phyloP scores from a whole-genome alignment of 2,797 vertebrate species.

The Carduelis carduelis region DNA sequence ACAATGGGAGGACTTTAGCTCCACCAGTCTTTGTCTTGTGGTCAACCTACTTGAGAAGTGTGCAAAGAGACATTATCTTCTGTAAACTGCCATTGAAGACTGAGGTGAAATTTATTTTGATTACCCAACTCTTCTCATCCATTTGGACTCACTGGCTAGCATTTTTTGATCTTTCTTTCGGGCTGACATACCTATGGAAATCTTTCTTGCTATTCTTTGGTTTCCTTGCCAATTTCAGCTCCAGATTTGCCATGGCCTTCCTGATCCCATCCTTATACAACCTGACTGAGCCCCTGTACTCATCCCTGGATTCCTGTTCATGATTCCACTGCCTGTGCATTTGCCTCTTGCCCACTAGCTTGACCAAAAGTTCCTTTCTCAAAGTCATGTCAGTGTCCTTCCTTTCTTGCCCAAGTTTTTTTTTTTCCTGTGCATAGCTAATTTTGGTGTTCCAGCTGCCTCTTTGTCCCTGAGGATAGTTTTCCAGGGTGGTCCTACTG shows the following conservation, averaged over 20 bases:
- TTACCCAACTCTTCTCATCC: background rate
- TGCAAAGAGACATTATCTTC: background rate
- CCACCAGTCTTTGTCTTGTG: background rate
- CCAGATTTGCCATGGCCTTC: background rate
- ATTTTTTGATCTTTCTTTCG: background rate
- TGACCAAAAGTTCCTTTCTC: background rate
- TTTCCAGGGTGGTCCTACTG: background rate
- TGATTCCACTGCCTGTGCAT: background rate
- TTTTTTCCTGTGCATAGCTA: background rate
- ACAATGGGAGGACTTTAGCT: background rate
- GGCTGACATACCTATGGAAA: background rate
- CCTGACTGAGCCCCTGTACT: background rate
- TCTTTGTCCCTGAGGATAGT: background rate
- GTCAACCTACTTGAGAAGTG: background rate
- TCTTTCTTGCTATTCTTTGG: background rate
- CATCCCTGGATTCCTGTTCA: background rate
- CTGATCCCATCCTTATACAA: background rate
- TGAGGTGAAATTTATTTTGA: background rate
- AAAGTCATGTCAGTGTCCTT: background rate
- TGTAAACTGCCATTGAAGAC: background rate
- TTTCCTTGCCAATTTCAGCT: background rate
- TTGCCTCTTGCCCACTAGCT: background rate
- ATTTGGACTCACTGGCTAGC: background rate
- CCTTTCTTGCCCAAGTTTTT: background rate
- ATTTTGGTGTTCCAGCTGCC: background rate